A percentile compares a stretch with the other conserved stretches of the same genome.
Conservation (phyloP, 2,797 vertebrate species). For the Limosa lapponica region DNA sequence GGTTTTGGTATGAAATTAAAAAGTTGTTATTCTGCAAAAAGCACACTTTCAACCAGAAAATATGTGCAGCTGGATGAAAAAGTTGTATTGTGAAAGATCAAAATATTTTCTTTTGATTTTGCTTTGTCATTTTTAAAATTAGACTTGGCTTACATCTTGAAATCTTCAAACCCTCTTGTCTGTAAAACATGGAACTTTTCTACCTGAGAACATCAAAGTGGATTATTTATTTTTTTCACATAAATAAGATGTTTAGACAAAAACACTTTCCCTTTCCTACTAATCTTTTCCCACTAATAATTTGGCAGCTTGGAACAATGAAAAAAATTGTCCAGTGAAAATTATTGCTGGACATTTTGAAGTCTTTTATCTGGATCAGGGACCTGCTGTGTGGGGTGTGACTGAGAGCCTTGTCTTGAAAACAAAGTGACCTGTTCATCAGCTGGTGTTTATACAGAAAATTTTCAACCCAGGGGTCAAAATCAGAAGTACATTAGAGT, state of each 20-base stretch:
- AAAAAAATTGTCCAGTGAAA: conserved; percentile 54
- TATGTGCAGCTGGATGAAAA: background rate
- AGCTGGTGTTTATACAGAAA: conserved; percentile 35
- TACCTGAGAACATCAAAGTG: background rate
- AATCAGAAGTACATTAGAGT: conserved; percentile 38
- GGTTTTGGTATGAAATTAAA: background rate
- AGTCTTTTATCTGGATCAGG: conserved; percentile 44
- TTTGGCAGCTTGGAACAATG: conserved; percentile 34
- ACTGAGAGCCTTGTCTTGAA: conserved; percentile 21
- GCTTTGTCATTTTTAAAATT: background rate
- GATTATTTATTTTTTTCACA: background rate
- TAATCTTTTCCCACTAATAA: conserved; percentile 43
- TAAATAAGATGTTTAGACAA: background rate
- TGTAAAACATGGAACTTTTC: background rate
- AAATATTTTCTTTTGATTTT: background rate
- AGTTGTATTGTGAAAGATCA: background rate
- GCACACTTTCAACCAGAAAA: background rate
- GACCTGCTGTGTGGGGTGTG: conserved; percentile 20
- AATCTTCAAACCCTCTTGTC: background rate
- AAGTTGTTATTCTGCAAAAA: background rate
- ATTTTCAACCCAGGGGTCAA: conserved; percentile 8
- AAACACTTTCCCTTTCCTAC: background rate
- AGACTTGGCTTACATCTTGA: background rate
- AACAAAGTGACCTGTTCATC: conserved; percentile 53
- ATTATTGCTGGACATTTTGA: conserved; percentile 48